phyloP scores from a whole-genome alignment of 2,888 invertebrate genomes.

The Cryptocephalus moraei region DNA sequence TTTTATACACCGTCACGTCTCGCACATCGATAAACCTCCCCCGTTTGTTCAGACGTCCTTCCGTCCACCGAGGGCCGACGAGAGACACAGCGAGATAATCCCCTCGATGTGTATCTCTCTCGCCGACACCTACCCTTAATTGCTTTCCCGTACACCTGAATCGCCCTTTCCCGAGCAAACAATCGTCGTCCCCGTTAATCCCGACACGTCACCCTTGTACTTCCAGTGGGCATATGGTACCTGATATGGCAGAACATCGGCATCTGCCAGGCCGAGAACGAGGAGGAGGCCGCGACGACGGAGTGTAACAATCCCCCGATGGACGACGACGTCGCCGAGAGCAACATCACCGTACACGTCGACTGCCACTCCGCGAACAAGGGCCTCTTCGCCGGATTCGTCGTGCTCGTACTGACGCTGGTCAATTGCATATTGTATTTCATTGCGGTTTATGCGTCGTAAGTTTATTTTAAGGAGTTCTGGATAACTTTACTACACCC shows the following conservation, averaged over 20 bases:
- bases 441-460: slow-evolving; percentile 36
- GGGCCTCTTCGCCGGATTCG: slow-evolving; percentile 59
- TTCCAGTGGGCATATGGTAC: slow-evolving; percentile 58
- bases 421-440: slow-evolving; percentile 53
- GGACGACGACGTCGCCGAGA: slow-evolving; percentile 21
- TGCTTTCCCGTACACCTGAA: too few relatives aligned
- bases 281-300: slow-evolving; percentile 13
- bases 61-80: background rate
- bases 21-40: too few relatives aligned
- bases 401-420: slow-evolving; percentile 44
- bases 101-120: too few relatives aligned
- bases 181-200: too few relatives aligned
- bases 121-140: too few relatives aligned
- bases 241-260: slow-evolving; percentile 69
- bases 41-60: background rate
- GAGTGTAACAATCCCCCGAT: slow-evolving; percentile 20
- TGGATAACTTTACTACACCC: too few relatives aligned
- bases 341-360: slow-evolving; percentile 38
- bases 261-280: slow-evolving; percentile 36
- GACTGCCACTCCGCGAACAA: slow-evolving; percentile 71
- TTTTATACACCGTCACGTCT: too few relatives aligned
- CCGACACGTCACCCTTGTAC: background rate
- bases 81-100: too few relatives aligned
- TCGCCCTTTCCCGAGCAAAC: too few relatives aligned
- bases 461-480: background rate